Evolutionary conservation across 2,113 vertebrate genomes (phyloP), one percentile per base, ranked within the genome.

Genomic region (Mesoclemmys tuberculata): DNA sequence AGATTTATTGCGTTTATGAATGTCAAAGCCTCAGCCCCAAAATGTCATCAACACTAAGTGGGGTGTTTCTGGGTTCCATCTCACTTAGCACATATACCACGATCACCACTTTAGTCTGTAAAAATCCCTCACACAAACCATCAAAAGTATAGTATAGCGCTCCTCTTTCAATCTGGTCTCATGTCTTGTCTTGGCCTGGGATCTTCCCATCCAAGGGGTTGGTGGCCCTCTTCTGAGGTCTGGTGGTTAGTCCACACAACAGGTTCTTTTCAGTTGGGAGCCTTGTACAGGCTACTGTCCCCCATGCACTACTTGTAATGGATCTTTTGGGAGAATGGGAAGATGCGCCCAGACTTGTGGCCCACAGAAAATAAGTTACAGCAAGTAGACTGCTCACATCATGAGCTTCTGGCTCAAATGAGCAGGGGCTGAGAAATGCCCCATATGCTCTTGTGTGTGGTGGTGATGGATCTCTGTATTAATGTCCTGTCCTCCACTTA

Each of bases 341-440:
- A 93, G 85, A 44, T 0, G 0, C 18, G 58, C 46, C 27, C 1
- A 0, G 19, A 46, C 46, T n/a, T 83, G 27, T 18, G 51, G 31
- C 46, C 49, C 8, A 35, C n/a, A 46, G 18, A 10, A 31, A 29
- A 49, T 6, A 41, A 27, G 18, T n/a, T 5, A 78, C 91, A 84
- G 68, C 54, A 80, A 64, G 88, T 52, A 55, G 49, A n/a, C 58
- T 90, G 75, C 68, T 94, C 44, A 52, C 48, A 90, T 56, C 77
- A 27, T 44, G 80, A 35, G 5, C 26, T 90, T 10, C 46, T 71
- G 12, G 11, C 56, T 90, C 55, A 74, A 91, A 26, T 3, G 26
- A 0, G 1, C 26, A 75, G 46, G 21, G 10, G 41, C 19, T 1
- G 1, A 90, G 51, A 84, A 92, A 94, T 6, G 16, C 64, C 29